phyloP scores from a whole-genome alignment of 2,113 vertebrate genomes.

The Fulmarus glacialis region DNA sequence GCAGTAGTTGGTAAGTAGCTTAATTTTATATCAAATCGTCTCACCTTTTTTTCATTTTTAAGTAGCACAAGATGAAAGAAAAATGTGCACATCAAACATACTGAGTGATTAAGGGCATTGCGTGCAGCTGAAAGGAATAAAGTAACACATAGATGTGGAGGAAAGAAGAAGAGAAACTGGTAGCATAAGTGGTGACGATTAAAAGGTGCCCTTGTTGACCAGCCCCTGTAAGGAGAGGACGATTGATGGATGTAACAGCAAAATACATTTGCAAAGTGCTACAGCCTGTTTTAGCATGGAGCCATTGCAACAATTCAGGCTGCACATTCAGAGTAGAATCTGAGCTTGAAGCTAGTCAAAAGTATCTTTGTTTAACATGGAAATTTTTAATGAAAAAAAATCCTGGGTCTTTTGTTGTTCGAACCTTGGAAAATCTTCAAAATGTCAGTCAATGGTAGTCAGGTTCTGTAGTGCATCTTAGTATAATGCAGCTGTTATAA shows the following conservation, averaged over 20 bases:
- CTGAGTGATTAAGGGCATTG: not conserved
- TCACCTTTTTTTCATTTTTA: not conserved
- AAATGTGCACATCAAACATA: not conserved
- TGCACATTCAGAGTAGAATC: not conserved
- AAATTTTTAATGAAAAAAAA: not conserved
- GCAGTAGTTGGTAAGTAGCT: constrained; percentile 88
- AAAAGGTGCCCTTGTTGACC: not conserved
- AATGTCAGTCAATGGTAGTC: not conserved
- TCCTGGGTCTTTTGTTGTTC: not conserved
- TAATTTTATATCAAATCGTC: constrained; percentile 29
- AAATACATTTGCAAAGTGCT: not conserved
- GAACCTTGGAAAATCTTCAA: not conserved
- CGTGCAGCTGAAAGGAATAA: not conserved
- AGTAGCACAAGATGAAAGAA: constrained; percentile 11
- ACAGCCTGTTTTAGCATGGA: not conserved
- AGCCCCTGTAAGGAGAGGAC: not conserved
- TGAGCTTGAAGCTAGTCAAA: not conserved
- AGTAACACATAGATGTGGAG: not conserved
- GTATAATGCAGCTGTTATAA: not conserved
- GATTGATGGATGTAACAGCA: not conserved
- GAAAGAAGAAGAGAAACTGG: not conserved
- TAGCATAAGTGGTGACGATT: not conserved
- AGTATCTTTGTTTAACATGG: not conserved
- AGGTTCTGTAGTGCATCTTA: not conserved
- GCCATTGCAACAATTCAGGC: not conserved